Conservation (phyloP, 2,888 invertebrate species). For the Volucella inflata region DNA sequence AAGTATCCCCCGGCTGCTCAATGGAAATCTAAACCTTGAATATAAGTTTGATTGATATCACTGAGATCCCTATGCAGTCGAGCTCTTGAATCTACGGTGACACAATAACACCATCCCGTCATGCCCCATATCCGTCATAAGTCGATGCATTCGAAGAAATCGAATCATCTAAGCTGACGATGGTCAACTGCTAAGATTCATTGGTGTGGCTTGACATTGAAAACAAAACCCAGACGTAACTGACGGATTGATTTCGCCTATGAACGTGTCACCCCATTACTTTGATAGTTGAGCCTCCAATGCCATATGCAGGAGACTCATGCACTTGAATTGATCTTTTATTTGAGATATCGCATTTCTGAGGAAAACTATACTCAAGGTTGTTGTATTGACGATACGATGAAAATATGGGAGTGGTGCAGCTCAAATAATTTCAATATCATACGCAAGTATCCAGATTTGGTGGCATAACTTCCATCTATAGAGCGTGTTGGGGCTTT, state of each 20-base stretch:
- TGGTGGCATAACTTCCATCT: slow-evolving; percentile 29
- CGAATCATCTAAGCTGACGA: slow-evolving; percentile 10
- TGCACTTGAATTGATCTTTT: slow-evolving; percentile 20
- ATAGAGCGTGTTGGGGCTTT: slow-evolving; percentile 12
- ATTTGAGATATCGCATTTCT: slow-evolving; percentile 47
- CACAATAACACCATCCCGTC: too few species aligned
- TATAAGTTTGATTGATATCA: too few species aligned
- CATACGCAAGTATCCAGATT: slow-evolving; percentile 13
- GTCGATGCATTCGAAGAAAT: too few species aligned
- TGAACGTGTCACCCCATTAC: slow-evolving; percentile 49
- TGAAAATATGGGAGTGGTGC: slow-evolving; percentile 35
- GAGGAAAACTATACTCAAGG: slow-evolving; percentile 42
- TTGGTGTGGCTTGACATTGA: slow-evolving; percentile 17
- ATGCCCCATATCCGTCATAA: too few species aligned
- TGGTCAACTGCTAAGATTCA: slow-evolving; percentile 14
- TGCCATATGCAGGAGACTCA: slow-evolving; percentile 7
- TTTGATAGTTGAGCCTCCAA: slow-evolving; percentile 17
- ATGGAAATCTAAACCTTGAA: too few species aligned
- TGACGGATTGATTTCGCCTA: slow-evolving; percentile 42
- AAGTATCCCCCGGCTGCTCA: too few species aligned
- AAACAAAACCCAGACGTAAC: slow-evolving; percentile 34
- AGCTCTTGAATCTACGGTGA: too few species aligned
- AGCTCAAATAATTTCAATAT: background rate
- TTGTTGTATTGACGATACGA: slow-evolving; percentile 30
- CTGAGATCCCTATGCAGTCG: too few species aligned